Evolutionary conservation across 1,140 invertebrate species (phyloP).

Genomic region (Trachymyrmex septentrionalis): DNA sequence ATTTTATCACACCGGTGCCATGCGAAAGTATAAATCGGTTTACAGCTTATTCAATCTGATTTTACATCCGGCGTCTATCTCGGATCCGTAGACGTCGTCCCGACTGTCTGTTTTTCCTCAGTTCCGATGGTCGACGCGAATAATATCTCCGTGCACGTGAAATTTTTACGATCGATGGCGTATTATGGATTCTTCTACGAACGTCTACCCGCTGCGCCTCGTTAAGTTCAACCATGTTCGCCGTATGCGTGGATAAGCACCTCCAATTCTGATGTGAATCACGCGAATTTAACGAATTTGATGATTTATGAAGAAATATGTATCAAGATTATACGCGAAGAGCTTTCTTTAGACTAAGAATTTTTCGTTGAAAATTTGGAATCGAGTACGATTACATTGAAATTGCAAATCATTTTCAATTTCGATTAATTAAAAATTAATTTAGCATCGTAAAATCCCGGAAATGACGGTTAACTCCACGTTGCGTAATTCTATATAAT

Average conservation of each 20-base stretch:
- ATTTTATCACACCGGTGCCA: conserved; percentile 3
- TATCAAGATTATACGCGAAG: not conserved
- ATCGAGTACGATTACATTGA: not conserved
- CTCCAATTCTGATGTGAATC: not conserved
- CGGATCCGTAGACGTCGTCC: not conserved
- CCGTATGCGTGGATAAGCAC: not conserved
- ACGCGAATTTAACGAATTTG: conserved; percentile 23
- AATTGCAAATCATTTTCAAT: not conserved
- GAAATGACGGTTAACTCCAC: not conserved
- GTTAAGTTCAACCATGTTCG: conserved; percentile 31
- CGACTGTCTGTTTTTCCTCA: not conserved
- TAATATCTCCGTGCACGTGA: not conserved
- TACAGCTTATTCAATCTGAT: conserved; percentile 39
- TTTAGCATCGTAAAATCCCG: not conserved
- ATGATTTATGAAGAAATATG: conserved; percentile 10
- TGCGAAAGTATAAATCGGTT: conserved; percentile 51
- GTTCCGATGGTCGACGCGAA: not conserved
- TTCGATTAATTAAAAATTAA: not conserved
- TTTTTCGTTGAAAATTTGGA: not conserved
- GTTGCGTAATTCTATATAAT: not conserved
- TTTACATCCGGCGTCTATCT: conserved; percentile 18
- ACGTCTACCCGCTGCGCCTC: not conserved
- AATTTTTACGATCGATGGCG: conserved; percentile 48
- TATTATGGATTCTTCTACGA: conserved; percentile 24
- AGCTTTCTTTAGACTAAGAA: not conserved